These are phyloP conservation scores for Chorisops tibialis DNA, from an alignment of 2,888 invertebrate species.

Conservation along the genomic window DNA sequence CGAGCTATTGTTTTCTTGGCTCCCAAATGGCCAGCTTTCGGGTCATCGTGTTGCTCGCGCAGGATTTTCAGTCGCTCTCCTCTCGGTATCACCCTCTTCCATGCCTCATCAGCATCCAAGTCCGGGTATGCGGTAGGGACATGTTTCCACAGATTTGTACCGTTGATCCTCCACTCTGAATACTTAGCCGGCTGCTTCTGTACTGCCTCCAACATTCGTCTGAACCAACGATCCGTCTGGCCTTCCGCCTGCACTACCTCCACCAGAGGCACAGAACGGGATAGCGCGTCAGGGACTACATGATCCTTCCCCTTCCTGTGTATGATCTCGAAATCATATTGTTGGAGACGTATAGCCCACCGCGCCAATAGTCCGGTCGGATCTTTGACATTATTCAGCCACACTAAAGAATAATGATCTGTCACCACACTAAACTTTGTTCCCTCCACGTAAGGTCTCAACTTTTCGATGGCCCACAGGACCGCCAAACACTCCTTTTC, in stretches of 20 bases:
- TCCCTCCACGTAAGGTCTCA: slow-evolving; percentile 25
- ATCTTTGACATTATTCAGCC: no score
- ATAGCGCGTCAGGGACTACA: slow-evolving; percentile 36
- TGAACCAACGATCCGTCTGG: neutral
- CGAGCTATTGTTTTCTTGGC: neutral
- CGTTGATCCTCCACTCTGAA: neutral
- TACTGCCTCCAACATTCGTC: neutral
- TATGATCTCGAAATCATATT: no score
- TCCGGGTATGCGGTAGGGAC: neutral
- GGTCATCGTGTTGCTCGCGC: slow-evolving; percentile 12
- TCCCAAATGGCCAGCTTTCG: slow-evolving; percentile 4
- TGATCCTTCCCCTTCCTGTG: no score
- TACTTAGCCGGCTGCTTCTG: no score
- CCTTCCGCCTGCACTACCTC: neutral
- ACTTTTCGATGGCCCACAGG: slow-evolving; percentile 20
- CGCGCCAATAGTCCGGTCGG: slow-evolving; percentile 36
- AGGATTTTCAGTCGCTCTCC: no score
- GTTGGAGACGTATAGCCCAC: slow-evolving; percentile 32
- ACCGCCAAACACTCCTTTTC: no score
- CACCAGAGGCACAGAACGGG: slow-evolving; percentile 13
- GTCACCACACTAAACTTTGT: slow-evolving; percentile 8
- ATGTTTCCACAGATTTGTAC: neutral
- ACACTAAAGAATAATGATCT: no score
- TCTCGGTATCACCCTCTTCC: neutral
- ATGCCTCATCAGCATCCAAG: neutral